A percentile compares a stretch with the other conserved stretches of the same genome.
Conservation (phyloP, 2,888 invertebrate species). For the Phaonia tiefii region DNA sequence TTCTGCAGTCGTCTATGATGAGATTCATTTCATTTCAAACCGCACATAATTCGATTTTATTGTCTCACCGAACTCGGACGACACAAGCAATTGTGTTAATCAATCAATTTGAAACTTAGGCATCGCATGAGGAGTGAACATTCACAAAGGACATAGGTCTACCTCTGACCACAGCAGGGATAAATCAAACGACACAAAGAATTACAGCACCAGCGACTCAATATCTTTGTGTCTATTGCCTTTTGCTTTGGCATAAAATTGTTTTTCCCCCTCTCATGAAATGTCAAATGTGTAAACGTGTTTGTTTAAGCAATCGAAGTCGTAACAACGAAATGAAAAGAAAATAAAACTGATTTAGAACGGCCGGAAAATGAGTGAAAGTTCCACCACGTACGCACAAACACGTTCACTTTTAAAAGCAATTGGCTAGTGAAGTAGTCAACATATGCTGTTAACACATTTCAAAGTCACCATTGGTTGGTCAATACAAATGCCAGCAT, state of each 20-base stretch:
- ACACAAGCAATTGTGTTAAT: slow-evolving; percentile 49
- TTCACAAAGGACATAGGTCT: not conserved
- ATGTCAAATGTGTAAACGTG: slow-evolving; percentile 47
- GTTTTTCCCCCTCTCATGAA: slow-evolving; percentile 19
- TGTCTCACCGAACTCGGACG: slow-evolving; percentile 13
- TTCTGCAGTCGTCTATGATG: no score
- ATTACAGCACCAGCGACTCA: slow-evolving; percentile 18
- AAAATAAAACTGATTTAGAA: slow-evolving; percentile 26
- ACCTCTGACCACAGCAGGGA: not conserved
- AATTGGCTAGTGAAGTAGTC: slow-evolving; percentile 1
- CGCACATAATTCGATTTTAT: slow-evolving; percentile 30
- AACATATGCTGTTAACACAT: not conserved
- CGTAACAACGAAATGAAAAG: slow-evolving; percentile 37
- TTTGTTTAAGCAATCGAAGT: slow-evolving; percentile 50
- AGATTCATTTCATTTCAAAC: not conserved
- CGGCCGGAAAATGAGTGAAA: not conserved
- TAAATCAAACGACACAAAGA: not conserved
- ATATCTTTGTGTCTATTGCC: slow-evolving; percentile 15
- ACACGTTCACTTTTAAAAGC: not conserved
- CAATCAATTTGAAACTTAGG: slow-evolving; percentile 51
- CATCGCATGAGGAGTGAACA: not conserved
- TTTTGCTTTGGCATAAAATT: not conserved
- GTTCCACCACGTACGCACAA: no score
- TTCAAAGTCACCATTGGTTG: not conserved
- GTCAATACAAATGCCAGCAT: not conserved